Percentiles rank a stretch among this genome's conserved stretches.
phyloP scores from a whole-genome alignment of 2,888 invertebrate species.

The Parnassius glacialis region DNA sequence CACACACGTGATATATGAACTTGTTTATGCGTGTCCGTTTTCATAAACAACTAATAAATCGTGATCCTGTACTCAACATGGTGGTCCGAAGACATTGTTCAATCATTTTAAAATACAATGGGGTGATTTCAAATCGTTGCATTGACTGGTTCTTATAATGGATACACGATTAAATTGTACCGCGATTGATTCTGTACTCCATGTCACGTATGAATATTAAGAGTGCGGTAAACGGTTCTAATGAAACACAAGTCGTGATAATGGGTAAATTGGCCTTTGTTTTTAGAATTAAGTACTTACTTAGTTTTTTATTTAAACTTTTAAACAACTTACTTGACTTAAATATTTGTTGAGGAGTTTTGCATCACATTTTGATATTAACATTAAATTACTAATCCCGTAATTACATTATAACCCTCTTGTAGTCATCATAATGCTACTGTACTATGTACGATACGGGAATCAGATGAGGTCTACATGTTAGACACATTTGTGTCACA shows the following conservation, averaged over 20 bases:
- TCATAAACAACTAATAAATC: constrained; percentile 3
- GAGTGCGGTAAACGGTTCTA: constrained; percentile 14
- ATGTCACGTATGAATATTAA: constrained; percentile 18
- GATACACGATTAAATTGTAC: constrained; percentile 8
- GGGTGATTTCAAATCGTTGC: constrained; percentile 25
- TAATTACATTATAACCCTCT: too few relatives aligned
- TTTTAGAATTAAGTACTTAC: too few relatives aligned
- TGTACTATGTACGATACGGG: too few relatives aligned
- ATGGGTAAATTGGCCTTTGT: background rate
- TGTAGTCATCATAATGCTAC: too few relatives aligned
- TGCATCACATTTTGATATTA: too few relatives aligned
- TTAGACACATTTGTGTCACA: too few relatives aligned
- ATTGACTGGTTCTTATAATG: constrained; percentile 19
- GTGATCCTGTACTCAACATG: constrained; percentile 13
- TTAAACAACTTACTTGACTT: too few relatives aligned
- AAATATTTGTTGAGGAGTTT: too few relatives aligned
- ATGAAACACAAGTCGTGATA: constrained; percentile 19
- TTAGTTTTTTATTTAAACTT: too few relatives aligned
- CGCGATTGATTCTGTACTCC: constrained; percentile 10
- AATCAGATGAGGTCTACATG: too few relatives aligned
- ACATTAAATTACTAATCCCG: too few relatives aligned
- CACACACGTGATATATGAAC: background rate
- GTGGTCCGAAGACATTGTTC: constrained; percentile 15
- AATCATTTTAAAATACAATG: constrained; percentile 27
- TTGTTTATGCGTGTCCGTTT: background rate